Conservation (phyloP, 1,140 invertebrate species). For the Diploscapter pachys region DNA sequence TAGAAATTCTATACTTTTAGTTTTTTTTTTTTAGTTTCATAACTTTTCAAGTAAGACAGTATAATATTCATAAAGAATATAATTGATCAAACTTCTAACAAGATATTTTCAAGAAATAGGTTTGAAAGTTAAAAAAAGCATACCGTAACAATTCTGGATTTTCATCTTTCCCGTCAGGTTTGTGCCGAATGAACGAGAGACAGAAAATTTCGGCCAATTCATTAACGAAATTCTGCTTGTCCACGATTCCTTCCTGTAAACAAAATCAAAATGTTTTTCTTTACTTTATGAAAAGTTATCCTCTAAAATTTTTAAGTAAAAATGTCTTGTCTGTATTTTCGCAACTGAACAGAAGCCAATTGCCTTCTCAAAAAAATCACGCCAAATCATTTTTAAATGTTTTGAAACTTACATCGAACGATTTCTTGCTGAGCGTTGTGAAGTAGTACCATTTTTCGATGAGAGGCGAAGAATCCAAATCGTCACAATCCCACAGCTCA, state of each 20-base stretch:
- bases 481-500: too few species aligned
- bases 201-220: constrained; percentile 18
- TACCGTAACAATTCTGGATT: background rate
- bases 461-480: too few species aligned
- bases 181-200: background rate
- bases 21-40: background rate
- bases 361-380: too few species aligned
- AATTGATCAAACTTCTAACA: background rate
- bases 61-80: background rate
- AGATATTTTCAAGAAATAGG: background rate
- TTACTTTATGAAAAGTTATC: background rate
- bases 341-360: too few species aligned
- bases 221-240: constrained; percentile 24
- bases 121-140: background rate
- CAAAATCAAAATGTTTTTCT: background rate
- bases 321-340: background rate
- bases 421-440: too few species aligned
- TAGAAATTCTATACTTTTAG: background rate
- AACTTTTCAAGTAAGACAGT: background rate
- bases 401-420: too few species aligned
- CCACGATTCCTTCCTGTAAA: constrained; percentile 20
- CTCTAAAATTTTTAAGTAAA: background rate
- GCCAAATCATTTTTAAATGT: too few species aligned
- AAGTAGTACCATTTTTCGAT: too few species aligned
- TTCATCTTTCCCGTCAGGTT: background rate